Base-by-base conservation (phyloP, 2,888 invertebrate genomes). In the Chymomyza caudatula region DNA sequence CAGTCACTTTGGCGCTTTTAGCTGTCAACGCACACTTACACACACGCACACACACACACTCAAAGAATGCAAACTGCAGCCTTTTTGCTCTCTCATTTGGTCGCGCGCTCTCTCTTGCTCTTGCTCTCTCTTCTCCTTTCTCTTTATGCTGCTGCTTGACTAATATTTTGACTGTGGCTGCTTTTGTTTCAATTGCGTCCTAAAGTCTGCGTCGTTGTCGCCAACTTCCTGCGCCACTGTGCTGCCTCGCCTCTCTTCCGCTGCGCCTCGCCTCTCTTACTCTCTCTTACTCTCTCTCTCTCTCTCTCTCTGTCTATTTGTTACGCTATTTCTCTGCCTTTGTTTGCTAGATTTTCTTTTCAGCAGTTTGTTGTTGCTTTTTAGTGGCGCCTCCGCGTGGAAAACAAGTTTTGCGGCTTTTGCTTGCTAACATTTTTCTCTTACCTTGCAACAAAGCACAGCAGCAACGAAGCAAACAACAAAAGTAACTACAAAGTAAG, bases 1-100 rank as follows among this genome's bases (percentile, higher is more conserved):
- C 80, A 79, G 83, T 85, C 85, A 82, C 79, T 80, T 82, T 78
- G 77, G 65, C 73, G 77, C 79, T 77, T 74, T 76, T 67, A 71
- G 70, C 69, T 74, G 83, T 79, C 74, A 85, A 65, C 71, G n/a
- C 47, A 43, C 15, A 60, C 25, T 20, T n/a, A 17, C 6, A 20
- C 71, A 78, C 60, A 62, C 65, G 63, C 49, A 29, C 17, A 29
- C 51, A 29, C 43, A 25, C 22, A 60, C 37, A 42, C 51, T 20
- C 6, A 13, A 22, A 51, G 43, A 43, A 43, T 56, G n/a, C 17
- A 57, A 37, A 15, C 2, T 55, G 37, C 55, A 55, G 15, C 0
- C 29, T 37, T 15, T 29, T 0, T 29, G 8, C 29, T 37, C 29
- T 8, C 29, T 37, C 29, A 11, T 37, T 11, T 37, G 0, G 2